Conservation (phyloP, 2,797 vertebrate genomes). For the Denticeps clupeoides region DNA sequence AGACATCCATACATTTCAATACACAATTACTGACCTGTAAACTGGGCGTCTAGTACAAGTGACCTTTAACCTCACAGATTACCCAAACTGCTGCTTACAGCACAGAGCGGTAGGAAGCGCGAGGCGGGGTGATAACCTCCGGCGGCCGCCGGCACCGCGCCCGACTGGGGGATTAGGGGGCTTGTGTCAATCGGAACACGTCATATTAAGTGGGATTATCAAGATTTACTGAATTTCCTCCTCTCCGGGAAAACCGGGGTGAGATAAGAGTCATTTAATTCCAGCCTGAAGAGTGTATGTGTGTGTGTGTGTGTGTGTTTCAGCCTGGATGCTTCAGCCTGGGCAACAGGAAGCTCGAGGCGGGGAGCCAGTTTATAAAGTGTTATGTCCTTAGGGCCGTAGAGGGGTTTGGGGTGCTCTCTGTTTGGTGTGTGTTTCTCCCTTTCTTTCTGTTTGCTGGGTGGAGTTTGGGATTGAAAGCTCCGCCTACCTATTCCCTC, state of each 20-base stretch:
- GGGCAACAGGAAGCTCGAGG: neutral
- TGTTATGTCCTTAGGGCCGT: neutral
- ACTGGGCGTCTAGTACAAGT: neutral
- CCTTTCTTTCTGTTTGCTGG: too few relatives aligned
- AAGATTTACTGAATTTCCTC: conserved; percentile 1
- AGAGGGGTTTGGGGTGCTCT: neutral
- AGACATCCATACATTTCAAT: neutral
- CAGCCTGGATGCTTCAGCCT: neutral
- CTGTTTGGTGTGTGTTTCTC: too few relatives aligned
- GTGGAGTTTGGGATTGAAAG: too few relatives aligned
- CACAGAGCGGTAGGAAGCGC: too few relatives aligned
- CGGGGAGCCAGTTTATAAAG: too few relatives aligned
- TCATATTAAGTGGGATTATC: conserved; percentile 22
- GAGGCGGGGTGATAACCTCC: too few relatives aligned
- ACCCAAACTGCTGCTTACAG: conserved; percentile 13
- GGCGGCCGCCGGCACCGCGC: too few relatives aligned
- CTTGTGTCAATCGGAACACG: conserved; percentile 20
- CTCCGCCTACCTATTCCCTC: too few relatives aligned
- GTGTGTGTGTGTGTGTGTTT: neutral
- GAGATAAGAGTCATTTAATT: too few relatives aligned
- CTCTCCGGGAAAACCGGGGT: too few relatives aligned
- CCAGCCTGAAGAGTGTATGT: neutral
- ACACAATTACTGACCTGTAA: neutral
- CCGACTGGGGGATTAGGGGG: conserved; percentile 24
- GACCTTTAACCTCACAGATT: neutral